Conservation (phyloP, 1,140 invertebrate species). For the Telenomus remus region DNA sequence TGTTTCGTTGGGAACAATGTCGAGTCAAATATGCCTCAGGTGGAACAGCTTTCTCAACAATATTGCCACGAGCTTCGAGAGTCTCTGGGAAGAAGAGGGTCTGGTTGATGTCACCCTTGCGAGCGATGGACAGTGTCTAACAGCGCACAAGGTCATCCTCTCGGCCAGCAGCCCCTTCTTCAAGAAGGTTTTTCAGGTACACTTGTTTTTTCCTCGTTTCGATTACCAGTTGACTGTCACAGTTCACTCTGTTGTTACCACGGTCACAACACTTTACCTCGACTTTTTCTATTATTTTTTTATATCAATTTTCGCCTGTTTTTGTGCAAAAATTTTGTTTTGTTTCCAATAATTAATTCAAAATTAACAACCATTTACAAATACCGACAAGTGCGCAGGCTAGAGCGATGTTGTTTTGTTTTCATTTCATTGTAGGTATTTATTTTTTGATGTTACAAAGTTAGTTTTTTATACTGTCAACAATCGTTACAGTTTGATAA, state of each 20-base stretch:
- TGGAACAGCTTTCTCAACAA: slow-evolving; percentile 82
- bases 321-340: too few relatives aligned
- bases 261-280: too few relatives aligned
- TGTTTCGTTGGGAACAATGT: slow-evolving; percentile 58
- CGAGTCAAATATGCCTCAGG: slow-evolving; percentile 79
- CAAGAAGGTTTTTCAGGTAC: slow-evolving; percentile 80
- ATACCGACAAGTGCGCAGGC: too few relatives aligned
- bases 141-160: slow-evolving; percentile 83
- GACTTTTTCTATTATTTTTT: too few relatives aligned
- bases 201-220: neutral
- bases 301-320: too few relatives aligned
- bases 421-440: too few relatives aligned
- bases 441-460: too few relatives aligned
- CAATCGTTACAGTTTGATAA: too few relatives aligned
- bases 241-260: neutral
- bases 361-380: too few relatives aligned
- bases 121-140: slow-evolving; percentile 81
- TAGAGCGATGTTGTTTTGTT: too few relatives aligned
- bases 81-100: slow-evolving; percentile 80
- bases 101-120: slow-evolving; percentile 83
- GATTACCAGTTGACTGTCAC: neutral
- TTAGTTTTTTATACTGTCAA: too few relatives aligned
- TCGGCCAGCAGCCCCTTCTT: slow-evolving; percentile 85
- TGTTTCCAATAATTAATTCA: too few relatives aligned
- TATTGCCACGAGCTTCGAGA: slow-evolving; percentile 79